These are phyloP conservation scores for Paracyprichromis sp. DNA, from an alignment of 2,113 vertebrate species.

Conservation along the genomic window DNA sequence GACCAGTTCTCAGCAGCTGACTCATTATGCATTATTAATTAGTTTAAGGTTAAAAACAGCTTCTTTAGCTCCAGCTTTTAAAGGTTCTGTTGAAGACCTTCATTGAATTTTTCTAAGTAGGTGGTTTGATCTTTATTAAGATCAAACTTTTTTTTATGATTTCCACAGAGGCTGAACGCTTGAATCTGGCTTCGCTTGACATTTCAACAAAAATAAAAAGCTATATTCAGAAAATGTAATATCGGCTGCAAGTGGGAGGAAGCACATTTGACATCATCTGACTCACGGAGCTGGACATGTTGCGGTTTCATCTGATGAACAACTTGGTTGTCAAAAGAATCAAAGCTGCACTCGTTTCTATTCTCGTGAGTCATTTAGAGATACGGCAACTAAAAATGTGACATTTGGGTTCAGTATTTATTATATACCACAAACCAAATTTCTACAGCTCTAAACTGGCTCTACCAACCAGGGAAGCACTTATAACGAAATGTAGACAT, in stretches of 20 bases:
- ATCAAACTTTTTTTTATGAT: neutral
- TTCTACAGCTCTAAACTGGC: neutral
- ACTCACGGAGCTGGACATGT: neutral
- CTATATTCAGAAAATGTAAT: neutral
- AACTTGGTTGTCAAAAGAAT: neutral
- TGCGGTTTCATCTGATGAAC: neutral
- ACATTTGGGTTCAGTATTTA: neutral
- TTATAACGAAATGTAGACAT: neutral
- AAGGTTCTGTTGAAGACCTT: neutral
- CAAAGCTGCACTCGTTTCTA: neutral
- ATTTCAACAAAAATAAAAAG: neutral
- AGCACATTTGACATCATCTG: neutral
- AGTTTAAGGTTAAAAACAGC: neutral
- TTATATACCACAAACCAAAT: neutral
- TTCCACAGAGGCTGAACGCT: neutral
- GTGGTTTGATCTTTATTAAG: neutral
- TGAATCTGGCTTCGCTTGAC: neutral
- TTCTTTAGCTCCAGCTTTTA: neutral
- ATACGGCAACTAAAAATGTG: neutral
- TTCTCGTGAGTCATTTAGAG: neutral
- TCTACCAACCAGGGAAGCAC: neutral
- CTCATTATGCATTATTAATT: neutral
- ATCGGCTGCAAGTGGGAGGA: slow-evolving; percentile 13
- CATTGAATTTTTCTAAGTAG: neutral
- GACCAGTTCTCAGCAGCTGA: neutral